Evolutionary conservation across 2,797 vertebrate species (phyloP), one percentile per base, ranked within the genome.

Genomic region (Ceryle rudis): DNA sequence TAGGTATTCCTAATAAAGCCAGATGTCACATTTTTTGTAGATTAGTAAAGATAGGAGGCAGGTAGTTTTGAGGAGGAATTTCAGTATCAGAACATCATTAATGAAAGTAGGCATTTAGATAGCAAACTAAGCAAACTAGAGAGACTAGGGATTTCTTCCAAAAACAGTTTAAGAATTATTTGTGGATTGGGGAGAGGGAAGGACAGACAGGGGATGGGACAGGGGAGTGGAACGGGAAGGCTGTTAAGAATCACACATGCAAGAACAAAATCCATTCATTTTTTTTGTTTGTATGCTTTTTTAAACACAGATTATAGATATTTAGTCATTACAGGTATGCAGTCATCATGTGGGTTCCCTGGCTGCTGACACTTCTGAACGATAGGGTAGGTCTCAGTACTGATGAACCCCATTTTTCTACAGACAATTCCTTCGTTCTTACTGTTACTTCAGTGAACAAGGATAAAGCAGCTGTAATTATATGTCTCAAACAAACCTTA

Each of bases 351-450:
- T 5, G 19, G 21, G 14, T 22, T 41, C 21, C 21, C 25, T 51
- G 55, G 41, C 57, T 69, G 51, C 42, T 75, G 67, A n/a, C 19
- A 14, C 19, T 67, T 81, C 33, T 21, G 33, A 84, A 65, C 19
- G 18, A 31, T 71, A 75, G n/a, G 69, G 60, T 26, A 71, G 8
- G 47, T 33, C 29, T 4, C 31, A 6, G 6, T 44, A 58, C 7
- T 28, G 39, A 72, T 31, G 13, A 88, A 54, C 6, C 7, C 22
- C 8, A 37, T 81, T 31, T 26, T 51, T 60, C 28, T n/a, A 26
- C 0, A 47, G 5, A 10, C 2, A 0, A 67, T 3, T 5, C 17
- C 37, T 58, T 39, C 33, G 8, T 39, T 86, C 51, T 46, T 16
- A 21, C 0, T 0, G 18, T 64, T 72, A 54, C 75, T 92, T 79